Percentiles rank a stretch among this genome's conserved stretches.
Evolutionary conservation across 2,113 vertebrate species (phyloP).

Genomic region (Ranitomeya imitator): DNA sequence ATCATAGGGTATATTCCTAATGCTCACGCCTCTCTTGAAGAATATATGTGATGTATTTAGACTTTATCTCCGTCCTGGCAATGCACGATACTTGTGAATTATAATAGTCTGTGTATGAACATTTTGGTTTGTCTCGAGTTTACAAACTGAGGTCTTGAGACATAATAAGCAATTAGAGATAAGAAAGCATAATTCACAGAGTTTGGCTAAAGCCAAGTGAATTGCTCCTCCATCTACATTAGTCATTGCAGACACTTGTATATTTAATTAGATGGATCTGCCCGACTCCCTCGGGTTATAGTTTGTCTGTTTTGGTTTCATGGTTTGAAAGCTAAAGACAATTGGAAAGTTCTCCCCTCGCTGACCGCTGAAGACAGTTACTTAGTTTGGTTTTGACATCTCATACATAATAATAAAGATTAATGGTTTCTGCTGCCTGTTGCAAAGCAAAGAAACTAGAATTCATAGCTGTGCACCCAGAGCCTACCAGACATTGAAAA

Average conservation of each 20-base stretch:
- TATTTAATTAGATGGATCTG: conserved; percentile 42
- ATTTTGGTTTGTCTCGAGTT: conserved; percentile 22
- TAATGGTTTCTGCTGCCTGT: conserved; percentile 13
- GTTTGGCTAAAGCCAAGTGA: conserved; percentile 28
- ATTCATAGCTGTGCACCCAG: background rate
- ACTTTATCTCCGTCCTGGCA: background rate
- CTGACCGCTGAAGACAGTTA: conserved; percentile 22
- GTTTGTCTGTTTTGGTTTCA: conserved; percentile 25
- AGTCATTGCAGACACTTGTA: conserved; percentile 40
- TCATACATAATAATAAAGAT: conserved; percentile 39
- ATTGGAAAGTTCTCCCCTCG: background rate
- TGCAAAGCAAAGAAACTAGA: background rate
- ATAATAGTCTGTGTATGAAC: conserved; percentile 7
- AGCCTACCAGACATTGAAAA: background rate
- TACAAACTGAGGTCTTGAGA: conserved; percentile 14
- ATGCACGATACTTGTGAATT: background rate
- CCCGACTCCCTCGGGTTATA: conserved; percentile 8
- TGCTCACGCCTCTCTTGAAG: background rate
- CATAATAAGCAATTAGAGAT: conserved; percentile 49
- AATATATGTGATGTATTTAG: background rate
- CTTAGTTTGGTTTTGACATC: conserved; percentile 21
- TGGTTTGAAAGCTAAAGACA: conserved; percentile 11
- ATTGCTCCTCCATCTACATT: conserved; percentile 44
- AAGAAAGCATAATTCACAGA: conserved; percentile 15
- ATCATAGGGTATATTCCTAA: background rate